Conservation (phyloP, 2,113 vertebrate genomes). For the Phrynosoma blainvillii region DNA sequence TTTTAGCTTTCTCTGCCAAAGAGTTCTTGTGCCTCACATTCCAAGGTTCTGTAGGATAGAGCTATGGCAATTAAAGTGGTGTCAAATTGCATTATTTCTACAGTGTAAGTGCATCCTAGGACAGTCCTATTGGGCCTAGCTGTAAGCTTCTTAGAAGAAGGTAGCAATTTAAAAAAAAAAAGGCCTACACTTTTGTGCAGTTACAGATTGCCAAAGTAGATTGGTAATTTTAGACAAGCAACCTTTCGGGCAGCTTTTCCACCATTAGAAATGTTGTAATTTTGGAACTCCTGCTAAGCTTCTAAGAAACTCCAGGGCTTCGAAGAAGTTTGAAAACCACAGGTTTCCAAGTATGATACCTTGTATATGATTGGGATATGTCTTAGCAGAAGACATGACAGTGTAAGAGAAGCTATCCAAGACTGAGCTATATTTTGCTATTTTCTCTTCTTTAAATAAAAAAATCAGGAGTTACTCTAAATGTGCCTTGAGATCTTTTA, state of each 20-base stretch:
- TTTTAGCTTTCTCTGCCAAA: too few species aligned
- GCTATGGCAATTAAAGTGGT: too few species aligned
- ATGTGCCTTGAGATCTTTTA: conserved; percentile 35
- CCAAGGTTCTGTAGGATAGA: too few species aligned
- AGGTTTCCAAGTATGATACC: neutral
- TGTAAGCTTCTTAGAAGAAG: neutral
- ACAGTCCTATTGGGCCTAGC: neutral
- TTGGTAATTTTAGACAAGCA: neutral
- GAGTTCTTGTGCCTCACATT: too few species aligned
- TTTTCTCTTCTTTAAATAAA: too few species aligned
- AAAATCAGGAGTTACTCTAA: conserved; percentile 29
- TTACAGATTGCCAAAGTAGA: neutral
- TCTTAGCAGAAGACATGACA: neutral
- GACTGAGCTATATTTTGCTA: neutral
- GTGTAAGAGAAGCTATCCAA: accelerated
- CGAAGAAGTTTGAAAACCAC: neutral
- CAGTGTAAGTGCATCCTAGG: too few species aligned
- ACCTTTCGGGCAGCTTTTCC: neutral
- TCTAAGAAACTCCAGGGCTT: neutral
- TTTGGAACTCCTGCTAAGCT: neutral
- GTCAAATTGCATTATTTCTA: too few species aligned
- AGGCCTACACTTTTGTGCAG: neutral
- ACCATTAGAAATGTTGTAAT: neutral
- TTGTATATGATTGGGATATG: conserved; percentile 23
- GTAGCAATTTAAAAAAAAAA: neutral